phyloP scores from a whole-genome alignment of 1,140 invertebrate species.

The Drosophila eugracilis region DNA sequence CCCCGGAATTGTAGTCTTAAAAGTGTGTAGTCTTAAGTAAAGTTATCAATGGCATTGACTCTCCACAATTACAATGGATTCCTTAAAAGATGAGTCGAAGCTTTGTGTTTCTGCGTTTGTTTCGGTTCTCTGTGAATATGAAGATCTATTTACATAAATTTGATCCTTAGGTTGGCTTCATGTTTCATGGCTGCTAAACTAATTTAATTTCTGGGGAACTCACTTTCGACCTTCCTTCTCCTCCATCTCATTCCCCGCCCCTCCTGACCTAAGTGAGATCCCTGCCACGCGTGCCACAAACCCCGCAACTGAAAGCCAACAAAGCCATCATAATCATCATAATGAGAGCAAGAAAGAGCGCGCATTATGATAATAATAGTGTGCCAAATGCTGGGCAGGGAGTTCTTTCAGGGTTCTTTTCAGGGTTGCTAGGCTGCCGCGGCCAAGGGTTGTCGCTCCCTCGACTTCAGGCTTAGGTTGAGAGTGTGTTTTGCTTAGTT shows the following conservation, averaged over 20 bases:
- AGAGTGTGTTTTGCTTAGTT: constrained; percentile 53
- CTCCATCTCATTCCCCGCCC: constrained; percentile 7
- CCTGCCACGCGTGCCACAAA: constrained; percentile 50
- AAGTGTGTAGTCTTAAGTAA: no score
- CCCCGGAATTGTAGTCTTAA: no score
- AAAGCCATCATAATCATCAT: constrained; percentile 52
- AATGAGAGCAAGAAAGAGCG: constrained; percentile 52
- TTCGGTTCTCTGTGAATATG: neutral
- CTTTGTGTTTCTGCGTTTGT: neutral
- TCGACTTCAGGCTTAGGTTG: constrained; percentile 22
- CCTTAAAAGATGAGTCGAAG: no score
- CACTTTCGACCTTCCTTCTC: neutral
- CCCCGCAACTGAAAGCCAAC: constrained; percentile 11
- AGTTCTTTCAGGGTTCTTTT: neutral
- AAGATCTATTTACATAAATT: neutral
- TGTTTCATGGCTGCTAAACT: constrained; percentile 8
- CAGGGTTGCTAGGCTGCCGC: constrained; percentile 49
- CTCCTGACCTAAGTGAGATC: constrained; percentile 1
- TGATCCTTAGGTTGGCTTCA: neutral
- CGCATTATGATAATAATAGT: constrained; percentile 80
- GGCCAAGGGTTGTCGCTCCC: constrained; percentile 32
- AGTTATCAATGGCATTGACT: no score
- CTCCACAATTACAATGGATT: no score
- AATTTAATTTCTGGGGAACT: constrained; percentile 8
- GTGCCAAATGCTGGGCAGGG: constrained; percentile 56